Base-by-base conservation (phyloP, 2,113 vertebrate genomes). In the Centrocercus urophasianus region DNA sequence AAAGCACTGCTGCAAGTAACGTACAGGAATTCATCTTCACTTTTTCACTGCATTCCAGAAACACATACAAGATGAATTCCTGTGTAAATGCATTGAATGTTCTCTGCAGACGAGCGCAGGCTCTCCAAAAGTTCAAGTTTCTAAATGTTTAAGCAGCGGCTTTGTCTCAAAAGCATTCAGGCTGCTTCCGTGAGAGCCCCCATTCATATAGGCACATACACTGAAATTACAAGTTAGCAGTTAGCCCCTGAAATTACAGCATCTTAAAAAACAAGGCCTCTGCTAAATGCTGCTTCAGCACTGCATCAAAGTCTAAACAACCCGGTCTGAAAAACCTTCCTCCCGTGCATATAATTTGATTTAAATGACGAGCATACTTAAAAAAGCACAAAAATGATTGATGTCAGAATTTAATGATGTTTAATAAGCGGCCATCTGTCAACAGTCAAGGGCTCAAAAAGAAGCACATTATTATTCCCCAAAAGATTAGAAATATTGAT, bases 341-440 rank as follows among this genome's bases (percentile, higher is more conserved):
- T 73, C 73, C 89, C 48, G 20, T 50, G 76, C n/a, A 54, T 47
- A 50, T 50, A 3, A 80, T 75, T 92, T 71, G 74, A 83, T 83
- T 79, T 79, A 92, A 85, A 93, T 17, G 38, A 92, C 4, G 13
- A 94, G 59, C 84, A 57, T 93, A 92, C 93, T 94, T 96, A 89
- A 48, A 87, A 88, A 96, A 93, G 70, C 65, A 89, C 40, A 90
- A 70, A 91, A 94, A 93, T 98, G 97, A 98, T 97, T 97, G 97
- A 97, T 97, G 97, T 97, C 97, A 95, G 97, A 97, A 97, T 97
- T 98, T 98, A 99, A 98, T 98, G 97, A 97, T 94, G 94, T 96
- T 96, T 98, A 98, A 97, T 98, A 98, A 98, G 97, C 97, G 97
- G 97, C 98, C 98, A 99, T 98, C 98, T 98, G 98, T 97, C 97